Evolutionary conservation across 1,140 invertebrate species (phyloP), one percentile per base, ranked within the genome.

Genomic region (Apis florea): DNA sequence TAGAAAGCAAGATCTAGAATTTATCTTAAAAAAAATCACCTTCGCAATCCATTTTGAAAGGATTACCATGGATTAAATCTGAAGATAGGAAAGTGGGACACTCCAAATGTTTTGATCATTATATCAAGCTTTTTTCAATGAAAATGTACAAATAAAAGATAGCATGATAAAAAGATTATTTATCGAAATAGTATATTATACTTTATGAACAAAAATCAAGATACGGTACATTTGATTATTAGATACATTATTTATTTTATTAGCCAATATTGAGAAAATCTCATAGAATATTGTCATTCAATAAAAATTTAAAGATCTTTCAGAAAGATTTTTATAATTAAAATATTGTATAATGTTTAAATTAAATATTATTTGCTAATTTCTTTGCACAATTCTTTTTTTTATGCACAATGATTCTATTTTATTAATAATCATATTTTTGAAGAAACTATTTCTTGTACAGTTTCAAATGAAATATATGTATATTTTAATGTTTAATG

Each of bases 151-250:
- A 84, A 87, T 81, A 15, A 84, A 84, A 84, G 69, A 75, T 87
- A 67, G 61, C 58, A 63, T n/a, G 53, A 79, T 82, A 79, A 26
- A 78, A 87, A 87, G 84, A 66, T 75, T 40, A 51, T 87, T 87
- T 87, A 87, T 87, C 85, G 69, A 86, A 51, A 84, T 68, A 71
- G 69, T 87, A 87, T 81, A 74, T 69, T 87, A 87, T 82, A 87
- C 12, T 82, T 72, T 54, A 64, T 54, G 83, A 87, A 87, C 66
- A 79, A 71, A 87, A 87, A 64, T 71, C 70, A 64, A 87, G 19
- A 58, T 86, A 83, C 24, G 51, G 15, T 83, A 86, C 85, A 86
- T 66, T 80, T 72, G n/a, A 40, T 40, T 79, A 83, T 81, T 67
- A 63, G 73, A 68, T 83, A 85, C 84, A 86, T n/a, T 76, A 82